Evolutionary conservation across 1,140 invertebrate genomes (phyloP).

Genomic region (Drosophila asahinai): DNA sequence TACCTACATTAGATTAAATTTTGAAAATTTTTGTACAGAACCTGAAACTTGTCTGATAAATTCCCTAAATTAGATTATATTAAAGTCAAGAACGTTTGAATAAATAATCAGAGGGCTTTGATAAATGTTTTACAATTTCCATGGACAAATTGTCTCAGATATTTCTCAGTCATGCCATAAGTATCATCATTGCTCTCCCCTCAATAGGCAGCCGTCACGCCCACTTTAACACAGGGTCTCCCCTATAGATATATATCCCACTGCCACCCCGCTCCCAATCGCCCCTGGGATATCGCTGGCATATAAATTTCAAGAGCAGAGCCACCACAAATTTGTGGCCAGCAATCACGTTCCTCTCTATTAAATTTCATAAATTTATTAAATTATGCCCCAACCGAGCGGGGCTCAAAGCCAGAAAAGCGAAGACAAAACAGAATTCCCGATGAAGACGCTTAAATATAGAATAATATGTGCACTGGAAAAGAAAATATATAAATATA

Average conservation of each 20-base stretch:
- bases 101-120: slow-evolving; percentile 27
- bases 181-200: slow-evolving; percentile 36
- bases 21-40: neutral
- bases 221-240: slow-evolving; percentile 38
- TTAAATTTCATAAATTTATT: slow-evolving; percentile 83
- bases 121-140: slow-evolving; percentile 32
- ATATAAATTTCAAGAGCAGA: slow-evolving; percentile 71
- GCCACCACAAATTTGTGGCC: slow-evolving; percentile 77
- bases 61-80: slow-evolving; percentile 1
- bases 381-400: slow-evolving; percentile 64
- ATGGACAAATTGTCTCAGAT: slow-evolving; percentile 44
- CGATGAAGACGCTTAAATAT: slow-evolving; percentile 32
- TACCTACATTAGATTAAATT: neutral
- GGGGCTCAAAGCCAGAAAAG: slow-evolving; percentile 28
- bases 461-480: slow-evolving; percentile 14
- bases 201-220: slow-evolving; percentile 34
- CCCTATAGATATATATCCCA: neutral
- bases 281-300: slow-evolving; percentile 39
- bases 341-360: slow-evolving; percentile 78
- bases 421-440: slow-evolving; percentile 51
- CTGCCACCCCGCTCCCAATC: too few species aligned
- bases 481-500: neutral
- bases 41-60: neutral
- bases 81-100: slow-evolving; percentile 15
- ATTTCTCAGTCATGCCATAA: slow-evolving; percentile 28